These are phyloP conservation scores for Drosophila gunungcola DNA, from an alignment of 1,140 invertebrate species.

Conservation along the genomic window DNA sequence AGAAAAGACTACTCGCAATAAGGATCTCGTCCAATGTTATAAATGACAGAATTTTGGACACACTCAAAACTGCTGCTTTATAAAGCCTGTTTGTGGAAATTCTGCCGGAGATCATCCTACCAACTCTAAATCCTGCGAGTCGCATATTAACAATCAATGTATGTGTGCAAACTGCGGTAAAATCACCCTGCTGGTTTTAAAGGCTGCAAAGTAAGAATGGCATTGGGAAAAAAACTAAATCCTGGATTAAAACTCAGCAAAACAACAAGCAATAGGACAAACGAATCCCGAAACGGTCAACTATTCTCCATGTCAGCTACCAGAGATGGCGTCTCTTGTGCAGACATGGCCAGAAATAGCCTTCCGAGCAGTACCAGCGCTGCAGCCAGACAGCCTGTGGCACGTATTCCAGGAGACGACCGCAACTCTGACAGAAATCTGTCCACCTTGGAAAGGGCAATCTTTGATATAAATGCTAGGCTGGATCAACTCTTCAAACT, in stretches of 20 bases:
- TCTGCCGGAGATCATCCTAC: constrained; percentile 6
- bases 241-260: not conserved
- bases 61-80: constrained; percentile 22
- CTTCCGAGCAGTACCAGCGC: not conserved
- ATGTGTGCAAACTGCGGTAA: constrained; percentile 1
- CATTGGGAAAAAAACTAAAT: not conserved
- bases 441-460: constrained; percentile 11
- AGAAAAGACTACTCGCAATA: not conserved
- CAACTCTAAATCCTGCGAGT: not conserved
- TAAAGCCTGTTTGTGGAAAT: not conserved
- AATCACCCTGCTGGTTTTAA: constrained; percentile 4
- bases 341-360: constrained; percentile 3
- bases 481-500: constrained; percentile 26
- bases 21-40: not conserved
- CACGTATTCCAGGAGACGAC: not conserved
- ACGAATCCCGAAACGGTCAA: not conserved
- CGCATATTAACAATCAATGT: not conserved
- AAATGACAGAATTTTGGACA: constrained; percentile 15
- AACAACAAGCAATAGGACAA: not conserved
- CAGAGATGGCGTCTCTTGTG: constrained; percentile 4
- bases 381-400: not conserved
- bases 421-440: not conserved
- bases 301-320: constrained; percentile 2
- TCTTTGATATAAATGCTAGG: constrained; percentile 11
- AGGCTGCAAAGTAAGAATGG: constrained; percentile 4